phyloP scores from a whole-genome alignment of 2,888 invertebrate genomes.

The Luperina testacea region DNA sequence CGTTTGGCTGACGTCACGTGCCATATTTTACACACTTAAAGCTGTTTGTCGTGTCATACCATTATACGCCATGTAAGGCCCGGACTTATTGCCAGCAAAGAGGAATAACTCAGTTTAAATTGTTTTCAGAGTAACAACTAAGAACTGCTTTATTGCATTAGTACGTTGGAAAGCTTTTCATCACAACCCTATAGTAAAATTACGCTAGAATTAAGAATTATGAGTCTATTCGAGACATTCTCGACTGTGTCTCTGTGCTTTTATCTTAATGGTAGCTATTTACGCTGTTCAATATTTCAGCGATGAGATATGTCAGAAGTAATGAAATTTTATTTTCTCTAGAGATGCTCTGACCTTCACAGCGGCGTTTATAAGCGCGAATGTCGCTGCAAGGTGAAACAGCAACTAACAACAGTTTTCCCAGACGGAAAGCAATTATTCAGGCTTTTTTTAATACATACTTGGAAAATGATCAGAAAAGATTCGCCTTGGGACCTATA shows the following conservation, averaged over 20 bases:
- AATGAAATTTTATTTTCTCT: conserved; percentile 60
- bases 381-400: conserved; percentile 46
- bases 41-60: conserved; percentile 90
- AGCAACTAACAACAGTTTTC: neutral
- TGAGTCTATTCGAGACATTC: conserved; percentile 74
- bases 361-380: conserved; percentile 28
- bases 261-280: conserved; percentile 79
- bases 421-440: neutral
- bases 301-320: conserved; percentile 68
- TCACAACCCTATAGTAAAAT: conserved; percentile 79
- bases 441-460: too few species aligned
- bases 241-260: conserved; percentile 63
- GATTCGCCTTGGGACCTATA: neutral
- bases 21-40: conserved; percentile 90
- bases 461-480: neutral
- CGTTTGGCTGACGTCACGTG: conserved; percentile 86
- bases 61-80: conserved; percentile 89
- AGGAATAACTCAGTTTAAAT: conserved; percentile 88
- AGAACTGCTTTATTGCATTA: conserved; percentile 79
- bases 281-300: conserved; percentile 72
- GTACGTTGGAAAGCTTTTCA: conserved; percentile 81
- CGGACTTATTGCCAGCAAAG: conserved; percentile 86
- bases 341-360: conserved; percentile 54
- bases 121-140: conserved; percentile 83
- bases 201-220: conserved; percentile 77